Percentiles rank a stretch among this genome's conserved stretches.
These are phyloP conservation scores for Cyaniris semiargus DNA, from an alignment of 2,888 invertebrate genomes.

Conservation along the genomic window DNA sequence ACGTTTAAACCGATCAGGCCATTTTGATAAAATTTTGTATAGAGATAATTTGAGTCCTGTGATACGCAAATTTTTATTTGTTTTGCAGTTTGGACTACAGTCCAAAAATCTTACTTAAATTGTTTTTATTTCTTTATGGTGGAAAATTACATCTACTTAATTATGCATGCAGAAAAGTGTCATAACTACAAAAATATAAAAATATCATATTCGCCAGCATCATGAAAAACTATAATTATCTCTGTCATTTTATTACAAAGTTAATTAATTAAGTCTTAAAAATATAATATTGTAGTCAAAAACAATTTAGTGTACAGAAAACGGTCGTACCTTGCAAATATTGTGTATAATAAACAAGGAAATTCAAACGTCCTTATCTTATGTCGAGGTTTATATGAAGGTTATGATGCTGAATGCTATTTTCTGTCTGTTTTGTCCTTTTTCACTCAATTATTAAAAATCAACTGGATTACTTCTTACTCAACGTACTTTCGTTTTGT, in stretches of 20 bases:
- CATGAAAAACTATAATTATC: neutral
- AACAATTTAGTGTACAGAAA: neutral
- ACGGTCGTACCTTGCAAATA: neutral
- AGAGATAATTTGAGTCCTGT: too few species aligned
- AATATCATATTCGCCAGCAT: neutral
- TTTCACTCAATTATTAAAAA: too few species aligned
- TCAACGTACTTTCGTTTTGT: too few species aligned
- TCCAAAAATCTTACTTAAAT: too few species aligned
- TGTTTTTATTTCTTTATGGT: neutral
- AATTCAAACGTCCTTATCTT: neutral
- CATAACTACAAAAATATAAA: neutral
- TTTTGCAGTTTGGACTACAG: too few species aligned
- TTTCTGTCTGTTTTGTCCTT: too few species aligned
- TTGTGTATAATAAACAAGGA: neutral
- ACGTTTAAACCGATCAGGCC: too few species aligned
- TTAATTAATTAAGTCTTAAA: neutral
- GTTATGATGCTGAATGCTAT: neutral
- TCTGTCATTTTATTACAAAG: neutral
- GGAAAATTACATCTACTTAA: neutral
- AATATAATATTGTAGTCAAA: neutral
- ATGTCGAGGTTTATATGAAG: conserved; percentile 3
- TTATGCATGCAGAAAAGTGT: neutral
- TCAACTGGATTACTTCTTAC: too few species aligned
- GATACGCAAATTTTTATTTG: too few species aligned
- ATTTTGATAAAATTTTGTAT: too few species aligned